Base-by-base conservation (phyloP, 2,113 vertebrate species). In the Toxostoma redivivum region DNA sequence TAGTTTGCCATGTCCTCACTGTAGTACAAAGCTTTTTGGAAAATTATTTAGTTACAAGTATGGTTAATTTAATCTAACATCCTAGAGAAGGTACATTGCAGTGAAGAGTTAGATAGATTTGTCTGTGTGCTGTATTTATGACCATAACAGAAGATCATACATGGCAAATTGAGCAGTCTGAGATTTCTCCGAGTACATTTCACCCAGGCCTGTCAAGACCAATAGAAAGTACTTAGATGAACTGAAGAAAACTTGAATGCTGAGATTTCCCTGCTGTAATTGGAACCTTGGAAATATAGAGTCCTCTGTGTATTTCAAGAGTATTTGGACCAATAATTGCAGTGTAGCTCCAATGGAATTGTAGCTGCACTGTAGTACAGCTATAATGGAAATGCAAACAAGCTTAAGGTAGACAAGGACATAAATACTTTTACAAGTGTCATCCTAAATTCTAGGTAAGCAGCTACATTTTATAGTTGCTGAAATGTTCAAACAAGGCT, bases 41-140 rank as follows among this genome's bases (percentile, higher is more conserved):
- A 71, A 86, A 54, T 33, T 0, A 35, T 62, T 74, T 88, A 33
- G 9, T 79, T 67, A 56, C 15, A 51, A 12, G 13, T 56, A 30
- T 0, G 3, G 27, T 42, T 91, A 72, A 38, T 58, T 76, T 54
- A 74, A 62, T 45, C 22, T 76, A 70, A 48, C 0, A 3, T 8
- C 0, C 0, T 50, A 24, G 4, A 17, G 64, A 71, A 82, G 2
- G 14, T 54, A 37, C 9, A 6, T 23, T 33, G 20, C 25, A 60
- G 30, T 30, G 35, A 86, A 56, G 67, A 64, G 33, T 62, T 45
- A n/a, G 45, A 35, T 15, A 73, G 20, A 31, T 86, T 62, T 83
- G 47, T 71, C 51, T 79, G 28, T 6, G 2, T 94, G 51, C 27
- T 77, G 40, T 40, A 25, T 65, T 73, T 86, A 53, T 65, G 37